A percentile compares a stretch with the other conserved stretches of the same genome.
Evolutionary conservation across 2,113 vertebrate species (phyloP).

Genomic region (Arenaria interpres): DNA sequence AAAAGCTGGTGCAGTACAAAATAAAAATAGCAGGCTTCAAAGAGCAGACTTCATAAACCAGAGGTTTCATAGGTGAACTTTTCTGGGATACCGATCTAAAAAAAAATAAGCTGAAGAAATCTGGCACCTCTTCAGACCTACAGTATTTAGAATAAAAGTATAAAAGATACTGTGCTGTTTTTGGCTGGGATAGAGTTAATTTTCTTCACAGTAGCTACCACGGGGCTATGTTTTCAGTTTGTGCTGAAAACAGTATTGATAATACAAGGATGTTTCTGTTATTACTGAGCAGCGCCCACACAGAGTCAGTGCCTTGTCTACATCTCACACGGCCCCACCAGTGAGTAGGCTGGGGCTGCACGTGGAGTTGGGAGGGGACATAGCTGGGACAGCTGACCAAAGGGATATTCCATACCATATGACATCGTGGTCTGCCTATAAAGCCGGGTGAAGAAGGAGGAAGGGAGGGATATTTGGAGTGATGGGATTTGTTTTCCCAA

Average conservation of each 20-base stretch:
- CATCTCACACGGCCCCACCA: background rate
- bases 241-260: background rate
- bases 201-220: background rate
- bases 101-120: background rate
- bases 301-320: background rate
- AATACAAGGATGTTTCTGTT: background rate
- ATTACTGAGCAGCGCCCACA: background rate
- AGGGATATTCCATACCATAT: background rate
- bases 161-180: background rate
- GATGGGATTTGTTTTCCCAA: background rate
- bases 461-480: background rate
- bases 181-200: background rate
- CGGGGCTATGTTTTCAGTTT: background rate
- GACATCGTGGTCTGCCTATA: background rate
- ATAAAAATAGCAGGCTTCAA: slow-evolving; percentile 10
- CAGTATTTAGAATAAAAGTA: slow-evolving; percentile 1
- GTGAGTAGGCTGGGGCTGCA: background rate
- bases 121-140: background rate
- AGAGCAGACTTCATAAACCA: slow-evolving; percentile 42
- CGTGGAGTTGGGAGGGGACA: background rate
- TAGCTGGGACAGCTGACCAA: background rate
- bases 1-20: background rate
- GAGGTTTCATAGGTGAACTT: background rate
- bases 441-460: background rate
- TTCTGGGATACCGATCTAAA: background rate